Evolutionary conservation across 2,113 vertebrate genomes (phyloP).

Genomic region (Syngnathoides biaculeatus): DNA sequence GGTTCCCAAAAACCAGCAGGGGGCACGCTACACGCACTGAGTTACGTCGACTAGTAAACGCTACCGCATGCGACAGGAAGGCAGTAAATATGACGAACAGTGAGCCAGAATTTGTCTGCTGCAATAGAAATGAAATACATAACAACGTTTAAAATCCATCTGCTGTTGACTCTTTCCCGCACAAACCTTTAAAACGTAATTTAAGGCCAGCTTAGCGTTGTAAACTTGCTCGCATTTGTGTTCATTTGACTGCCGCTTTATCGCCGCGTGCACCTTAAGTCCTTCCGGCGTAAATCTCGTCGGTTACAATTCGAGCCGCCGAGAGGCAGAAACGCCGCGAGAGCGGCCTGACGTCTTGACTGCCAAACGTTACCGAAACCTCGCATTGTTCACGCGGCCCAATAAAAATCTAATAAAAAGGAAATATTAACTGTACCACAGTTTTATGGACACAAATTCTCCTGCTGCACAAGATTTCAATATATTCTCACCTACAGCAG

Average conservation of each 20-base stretch:
- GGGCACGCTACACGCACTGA: too few relatives aligned
- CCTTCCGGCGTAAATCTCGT: conserved; percentile 30
- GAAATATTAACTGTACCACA: neutral
- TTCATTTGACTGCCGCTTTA: conserved; percentile 9
- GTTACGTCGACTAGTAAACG: conserved; percentile 15
- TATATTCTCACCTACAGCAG: too few relatives aligned
- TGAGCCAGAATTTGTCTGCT: conserved; percentile 9
- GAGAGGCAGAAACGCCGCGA: neutral
- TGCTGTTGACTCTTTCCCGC: neutral
- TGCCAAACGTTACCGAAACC: neutral
- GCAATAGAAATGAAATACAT: neutral
- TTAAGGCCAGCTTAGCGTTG: conserved; percentile 27
- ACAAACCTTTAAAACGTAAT: conserved; percentile 22
- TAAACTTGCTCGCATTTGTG: conserved; percentile 19
- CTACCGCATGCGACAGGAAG: conserved; percentile 5
- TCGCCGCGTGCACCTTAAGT: conserved; percentile 18
- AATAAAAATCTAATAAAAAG: neutral
- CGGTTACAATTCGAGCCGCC: conserved; percentile 16
- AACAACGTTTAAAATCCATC: neutral
- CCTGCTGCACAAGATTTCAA: too few relatives aligned
- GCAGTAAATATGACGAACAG: conserved; percentile 36
- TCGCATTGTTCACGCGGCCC: neutral
- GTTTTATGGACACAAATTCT: too few relatives aligned
- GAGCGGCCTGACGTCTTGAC: neutral
- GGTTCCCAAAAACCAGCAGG: too few relatives aligned